Conservation (phyloP, 2,113 vertebrate genomes). For the Lophochroa leadbeateri region DNA sequence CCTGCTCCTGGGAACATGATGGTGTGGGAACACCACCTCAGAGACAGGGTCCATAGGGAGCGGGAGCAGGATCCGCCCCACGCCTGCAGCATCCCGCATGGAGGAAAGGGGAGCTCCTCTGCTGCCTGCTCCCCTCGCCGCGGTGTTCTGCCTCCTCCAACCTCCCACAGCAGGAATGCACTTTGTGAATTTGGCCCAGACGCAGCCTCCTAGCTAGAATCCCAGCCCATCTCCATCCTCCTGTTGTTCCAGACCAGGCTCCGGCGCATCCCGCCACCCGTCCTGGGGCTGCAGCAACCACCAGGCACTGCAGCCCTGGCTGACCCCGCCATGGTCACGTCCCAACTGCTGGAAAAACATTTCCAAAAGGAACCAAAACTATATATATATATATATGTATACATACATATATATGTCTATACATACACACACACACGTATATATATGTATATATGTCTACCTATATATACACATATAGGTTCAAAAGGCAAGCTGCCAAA, state of each 20-base stretch:
- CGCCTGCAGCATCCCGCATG: accelerated
- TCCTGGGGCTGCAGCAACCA: background rate
- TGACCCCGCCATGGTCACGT: accelerated
- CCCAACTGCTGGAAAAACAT: background rate
- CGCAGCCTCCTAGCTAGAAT: background rate
- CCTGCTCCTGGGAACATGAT: background rate
- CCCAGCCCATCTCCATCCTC: background rate
- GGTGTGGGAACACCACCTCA: background rate
- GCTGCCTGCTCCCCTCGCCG: background rate
- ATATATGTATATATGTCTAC: slow-evolving; percentile 38
- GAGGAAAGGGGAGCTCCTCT: too few species aligned
- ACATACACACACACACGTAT: slow-evolving; percentile 49
- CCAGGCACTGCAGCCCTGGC: background rate
- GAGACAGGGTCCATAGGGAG: background rate
- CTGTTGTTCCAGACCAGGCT: background rate
- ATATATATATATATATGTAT: slow-evolving; percentile 34
- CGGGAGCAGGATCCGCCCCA: background rate
- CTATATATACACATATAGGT: slow-evolving; percentile 25
- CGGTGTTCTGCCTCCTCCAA: background rate
- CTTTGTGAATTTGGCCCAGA: background rate
- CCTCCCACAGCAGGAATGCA: background rate
- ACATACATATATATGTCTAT: slow-evolving; percentile 46
- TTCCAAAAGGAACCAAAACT: slow-evolving; percentile 45
- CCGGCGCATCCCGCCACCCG: accelerated
- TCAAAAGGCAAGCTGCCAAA: slow-evolving; percentile 61